Conservation (phyloP, 2,113 vertebrate genomes). For the Triplophysa siluroides region DNA sequence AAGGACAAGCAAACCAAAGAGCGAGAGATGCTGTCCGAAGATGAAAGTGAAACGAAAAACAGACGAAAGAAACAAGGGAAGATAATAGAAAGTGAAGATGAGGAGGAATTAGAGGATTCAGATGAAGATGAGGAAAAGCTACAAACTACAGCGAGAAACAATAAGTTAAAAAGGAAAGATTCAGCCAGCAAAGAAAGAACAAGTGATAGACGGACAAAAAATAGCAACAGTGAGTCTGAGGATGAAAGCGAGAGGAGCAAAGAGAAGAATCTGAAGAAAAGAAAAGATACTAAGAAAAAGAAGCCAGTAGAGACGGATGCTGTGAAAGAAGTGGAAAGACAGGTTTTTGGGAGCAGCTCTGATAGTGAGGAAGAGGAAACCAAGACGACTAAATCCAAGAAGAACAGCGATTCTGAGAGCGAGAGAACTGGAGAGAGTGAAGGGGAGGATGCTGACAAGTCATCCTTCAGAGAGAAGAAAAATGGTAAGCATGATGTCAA, state of each 20-base stretch:
- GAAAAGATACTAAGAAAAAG: constrained; percentile 10
- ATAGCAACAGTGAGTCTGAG: neutral
- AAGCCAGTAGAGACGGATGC: constrained; percentile 25
- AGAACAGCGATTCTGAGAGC: constrained; percentile 31
- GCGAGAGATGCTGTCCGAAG: neutral
- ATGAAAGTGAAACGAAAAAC: constrained; percentile 26
- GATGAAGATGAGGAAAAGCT: constrained; percentile 38
- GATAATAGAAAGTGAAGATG: constrained; percentile 31
- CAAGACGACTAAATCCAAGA: neutral
- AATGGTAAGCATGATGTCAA: constrained; percentile 11
- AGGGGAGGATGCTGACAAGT: neutral
- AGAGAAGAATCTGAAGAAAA: constrained; percentile 40
- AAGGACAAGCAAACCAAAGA: constrained; percentile 11
- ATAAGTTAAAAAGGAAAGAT: neutral
- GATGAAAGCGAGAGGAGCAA: constrained; percentile 33
- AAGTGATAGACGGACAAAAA: neutral
- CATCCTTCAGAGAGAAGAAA: constrained; percentile 21
- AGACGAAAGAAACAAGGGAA: constrained; percentile 25
- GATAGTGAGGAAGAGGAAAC: constrained; percentile 41
- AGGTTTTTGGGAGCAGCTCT: constrained; percentile 50
- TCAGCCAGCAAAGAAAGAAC: constrained; percentile 30
- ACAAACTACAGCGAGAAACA: neutral
- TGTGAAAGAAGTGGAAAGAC: constrained; percentile 49
- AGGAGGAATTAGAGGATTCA: constrained; percentile 29
- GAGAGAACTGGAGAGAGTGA: constrained; percentile 60